Conservation (phyloP, 2,797 vertebrate species). For the Characodon lateralis region DNA sequence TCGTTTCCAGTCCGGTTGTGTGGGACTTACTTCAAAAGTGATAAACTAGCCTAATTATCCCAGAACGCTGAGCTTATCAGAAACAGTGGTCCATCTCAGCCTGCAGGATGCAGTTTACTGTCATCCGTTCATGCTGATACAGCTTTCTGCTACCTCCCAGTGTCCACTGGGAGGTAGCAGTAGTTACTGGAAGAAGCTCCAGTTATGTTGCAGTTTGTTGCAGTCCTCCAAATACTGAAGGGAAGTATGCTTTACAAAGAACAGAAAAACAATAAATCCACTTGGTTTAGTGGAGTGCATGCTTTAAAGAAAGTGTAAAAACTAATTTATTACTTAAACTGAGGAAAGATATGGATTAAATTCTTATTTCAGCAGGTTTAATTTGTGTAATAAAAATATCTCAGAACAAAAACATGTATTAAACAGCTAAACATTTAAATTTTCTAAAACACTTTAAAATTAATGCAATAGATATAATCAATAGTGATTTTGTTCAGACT, state of each 20-base stretch:
- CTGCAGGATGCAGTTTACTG: conserved; percentile 1
- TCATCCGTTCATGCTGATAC: background rate
- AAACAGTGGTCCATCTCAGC: background rate
- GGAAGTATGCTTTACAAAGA: background rate
- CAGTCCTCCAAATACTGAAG: background rate
- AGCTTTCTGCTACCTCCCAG: background rate
- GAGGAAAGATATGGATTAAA: background rate
- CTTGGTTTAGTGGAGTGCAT: background rate
- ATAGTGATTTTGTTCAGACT: background rate
- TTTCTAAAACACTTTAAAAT: background rate
- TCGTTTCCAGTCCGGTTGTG: background rate
- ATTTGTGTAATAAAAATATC: background rate
- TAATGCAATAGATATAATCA: background rate
- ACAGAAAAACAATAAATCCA: background rate
- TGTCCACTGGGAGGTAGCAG: background rate
- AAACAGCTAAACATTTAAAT: background rate
- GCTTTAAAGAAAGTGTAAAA: background rate
- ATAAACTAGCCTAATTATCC: conserved; percentile 8
- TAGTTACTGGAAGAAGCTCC: background rate
- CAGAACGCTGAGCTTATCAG: conserved; percentile 8
- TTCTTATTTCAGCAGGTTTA: background rate
- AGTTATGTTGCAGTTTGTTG: conserved; percentile 3
- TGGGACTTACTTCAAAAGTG: conserved; percentile 9
- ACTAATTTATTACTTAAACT: background rate
- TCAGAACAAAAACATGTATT: background rate